phyloP scores from a whole-genome alignment of 2,888 invertebrate species.

The Meteorus colon region DNA sequence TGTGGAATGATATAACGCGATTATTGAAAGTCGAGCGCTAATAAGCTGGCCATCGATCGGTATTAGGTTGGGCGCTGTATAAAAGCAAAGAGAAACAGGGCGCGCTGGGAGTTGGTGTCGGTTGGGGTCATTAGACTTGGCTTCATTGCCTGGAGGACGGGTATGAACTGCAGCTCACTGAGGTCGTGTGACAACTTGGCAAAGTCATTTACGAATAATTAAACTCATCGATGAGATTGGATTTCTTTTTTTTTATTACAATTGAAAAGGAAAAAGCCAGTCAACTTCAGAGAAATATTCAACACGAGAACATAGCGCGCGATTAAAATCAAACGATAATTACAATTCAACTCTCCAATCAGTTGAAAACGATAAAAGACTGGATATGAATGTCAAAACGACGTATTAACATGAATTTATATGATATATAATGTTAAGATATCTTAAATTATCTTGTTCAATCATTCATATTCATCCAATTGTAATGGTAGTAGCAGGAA shows the following conservation, averaged over 20 bases:
- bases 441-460: too few species aligned
- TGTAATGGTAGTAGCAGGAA: too few species aligned
- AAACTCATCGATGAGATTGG: conserved; percentile 32
- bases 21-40: conserved; percentile 64
- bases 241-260: neutral
- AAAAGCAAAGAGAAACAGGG: conserved; percentile 25
- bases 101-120: conserved; percentile 12
- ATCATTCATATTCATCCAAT: too few species aligned
- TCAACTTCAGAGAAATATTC: too few species aligned
- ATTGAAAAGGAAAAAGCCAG: neutral
- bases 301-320: too few species aligned
- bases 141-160: conserved; percentile 7
- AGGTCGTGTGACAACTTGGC: conserved; percentile 24
- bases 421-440: too few species aligned
- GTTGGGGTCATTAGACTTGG: conserved; percentile 42
- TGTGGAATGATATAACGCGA: conserved; percentile 58
- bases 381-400: too few species aligned
- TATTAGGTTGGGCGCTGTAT: conserved; percentile 49
- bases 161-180: conserved; percentile 9
- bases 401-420: too few species aligned
- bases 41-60: conserved; percentile 63
- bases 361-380: too few species aligned
- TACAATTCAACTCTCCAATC: too few species aligned
- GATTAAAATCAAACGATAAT: too few species aligned
- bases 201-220: conserved; percentile 39